A percentile compares a stretch with the other conserved stretches of the same genome.
phyloP scores from a whole-genome alignment of 1,140 invertebrate genomes.

The Drosophila lacertosa region DNA sequence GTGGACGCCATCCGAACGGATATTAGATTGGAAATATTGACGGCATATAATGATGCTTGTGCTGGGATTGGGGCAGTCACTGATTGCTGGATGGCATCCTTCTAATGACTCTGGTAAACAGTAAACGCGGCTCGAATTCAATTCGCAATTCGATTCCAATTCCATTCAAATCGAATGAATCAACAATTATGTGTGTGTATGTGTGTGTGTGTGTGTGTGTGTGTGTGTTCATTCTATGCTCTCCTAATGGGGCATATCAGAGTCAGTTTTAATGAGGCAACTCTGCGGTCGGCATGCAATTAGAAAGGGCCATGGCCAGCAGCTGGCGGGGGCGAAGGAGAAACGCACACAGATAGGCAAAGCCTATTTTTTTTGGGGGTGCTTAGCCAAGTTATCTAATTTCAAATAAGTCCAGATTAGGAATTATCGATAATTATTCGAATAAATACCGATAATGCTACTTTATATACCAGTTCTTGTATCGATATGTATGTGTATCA shows the following conservation, averaged over 20 bases:
- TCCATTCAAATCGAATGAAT: conserved; percentile 48
- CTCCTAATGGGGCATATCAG: conserved; percentile 63
- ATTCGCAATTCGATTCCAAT: conserved; percentile 52
- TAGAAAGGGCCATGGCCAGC: conserved; percentile 16
- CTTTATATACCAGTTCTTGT: no score
- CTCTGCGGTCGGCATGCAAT: conserved; percentile 59
- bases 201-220: conserved; percentile 12
- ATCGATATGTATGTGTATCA: no score
- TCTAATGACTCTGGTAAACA: conserved; percentile 63
- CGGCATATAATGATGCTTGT: conserved; percentile 50
- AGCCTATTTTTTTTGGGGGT: no score
- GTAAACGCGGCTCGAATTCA: conserved; percentile 34
- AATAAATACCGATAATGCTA: no score
- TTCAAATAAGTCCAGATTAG: no score
- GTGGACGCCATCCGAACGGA: conserved; percentile 32
- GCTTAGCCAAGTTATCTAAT: no score
- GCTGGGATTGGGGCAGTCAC: background rate
- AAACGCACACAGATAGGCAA: no score
- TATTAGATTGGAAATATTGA: conserved; percentile 74
- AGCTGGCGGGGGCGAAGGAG: background rate
- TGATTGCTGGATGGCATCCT: conserved; percentile 13
- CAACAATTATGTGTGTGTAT: conserved; percentile 37
- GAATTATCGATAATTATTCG: no score
- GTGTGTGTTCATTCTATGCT: conserved; percentile 24
- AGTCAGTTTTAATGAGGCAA: conserved; percentile 51